Percentiles rank a stretch among this genome's conserved stretches.
phyloP scores from a whole-genome alignment of 2,888 invertebrate species.

The Lycophotia porphyrea region DNA sequence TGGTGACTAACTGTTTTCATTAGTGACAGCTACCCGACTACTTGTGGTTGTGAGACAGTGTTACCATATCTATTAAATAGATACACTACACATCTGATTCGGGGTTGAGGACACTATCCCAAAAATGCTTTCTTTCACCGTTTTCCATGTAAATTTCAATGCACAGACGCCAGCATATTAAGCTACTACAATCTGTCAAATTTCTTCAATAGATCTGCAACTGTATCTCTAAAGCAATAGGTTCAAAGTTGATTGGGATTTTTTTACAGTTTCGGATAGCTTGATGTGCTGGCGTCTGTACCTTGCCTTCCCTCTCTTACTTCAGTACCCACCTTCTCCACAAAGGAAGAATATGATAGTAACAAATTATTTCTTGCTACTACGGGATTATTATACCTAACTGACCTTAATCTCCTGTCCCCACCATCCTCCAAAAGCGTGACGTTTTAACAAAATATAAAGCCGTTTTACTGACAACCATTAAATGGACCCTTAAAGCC shows the following conservation, averaged over 20 bases:
- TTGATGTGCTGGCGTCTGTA: too few species aligned
- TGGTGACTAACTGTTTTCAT: too few species aligned
- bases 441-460: slow-evolving; percentile 58
- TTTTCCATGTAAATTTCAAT: background rate
- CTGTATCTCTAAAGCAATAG: too few species aligned
- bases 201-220: too few species aligned
- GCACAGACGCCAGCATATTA: too few species aligned
- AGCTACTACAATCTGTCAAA: too few species aligned
- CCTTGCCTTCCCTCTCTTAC: background rate
- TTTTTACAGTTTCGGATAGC: too few species aligned
- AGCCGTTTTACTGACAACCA: slow-evolving; percentile 55
- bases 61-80: too few species aligned
- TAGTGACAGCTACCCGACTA: too few species aligned
- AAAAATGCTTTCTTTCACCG: background rate
- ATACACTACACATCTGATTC: too few species aligned
- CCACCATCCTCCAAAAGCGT: slow-evolving; percentile 32
- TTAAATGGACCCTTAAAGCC: slow-evolving; percentile 57
- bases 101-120: background rate
- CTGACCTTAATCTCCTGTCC: background rate
- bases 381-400: background rate
- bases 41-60: too few species aligned
- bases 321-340: background rate
- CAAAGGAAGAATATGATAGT: background rate
- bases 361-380: background rate
- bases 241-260: too few species aligned